Conservation (phyloP, 92 coral and sea anemone genomes). For the Phymanthus crucifer region DNA sequence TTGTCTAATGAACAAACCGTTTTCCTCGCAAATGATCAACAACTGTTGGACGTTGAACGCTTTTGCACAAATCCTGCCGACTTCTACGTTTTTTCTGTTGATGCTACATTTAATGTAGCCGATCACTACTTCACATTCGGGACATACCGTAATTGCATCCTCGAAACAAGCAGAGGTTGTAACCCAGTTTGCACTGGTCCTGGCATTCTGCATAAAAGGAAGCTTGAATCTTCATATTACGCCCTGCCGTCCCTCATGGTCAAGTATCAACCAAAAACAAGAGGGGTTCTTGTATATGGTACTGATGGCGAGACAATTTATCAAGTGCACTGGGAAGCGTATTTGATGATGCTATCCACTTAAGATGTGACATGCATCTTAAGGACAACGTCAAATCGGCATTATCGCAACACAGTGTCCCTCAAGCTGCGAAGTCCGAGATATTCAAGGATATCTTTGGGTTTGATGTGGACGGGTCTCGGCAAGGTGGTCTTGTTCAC, state of each 20-base stretch:
- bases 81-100: conserved; percentile 23
- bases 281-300: conserved; percentile 35
- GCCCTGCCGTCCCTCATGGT: conserved; percentile 27
- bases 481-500: conserved; percentile 51
- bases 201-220: conserved; percentile 26
- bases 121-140: conserved; percentile 33
- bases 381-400: conserved; percentile 49
- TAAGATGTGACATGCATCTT: conserved; percentile 50
- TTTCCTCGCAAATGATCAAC: conserved; percentile 35
- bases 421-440: conserved; percentile 30
- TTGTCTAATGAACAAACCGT: conserved; percentile 20
- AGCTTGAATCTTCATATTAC: conserved; percentile 36
- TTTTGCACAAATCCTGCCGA: conserved; percentile 33
- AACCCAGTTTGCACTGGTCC: conserved; percentile 41
- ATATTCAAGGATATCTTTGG: conserved; percentile 54
- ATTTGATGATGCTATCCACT: conserved; percentile 33
- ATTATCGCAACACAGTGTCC: conserved; percentile 24
- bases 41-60: conserved; percentile 33
- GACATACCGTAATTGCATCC: conserved; percentile 30
- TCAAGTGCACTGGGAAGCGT: conserved; percentile 12
- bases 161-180: conserved; percentile 17
- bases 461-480: conserved; percentile 21
- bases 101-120: conserved; percentile 38
- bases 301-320: conserved; percentile 20
- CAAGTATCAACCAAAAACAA: conserved; percentile 25